Evolutionary conservation across 2,797 vertebrate species (phyloP).

Genomic region (Hydrophis major): DNA sequence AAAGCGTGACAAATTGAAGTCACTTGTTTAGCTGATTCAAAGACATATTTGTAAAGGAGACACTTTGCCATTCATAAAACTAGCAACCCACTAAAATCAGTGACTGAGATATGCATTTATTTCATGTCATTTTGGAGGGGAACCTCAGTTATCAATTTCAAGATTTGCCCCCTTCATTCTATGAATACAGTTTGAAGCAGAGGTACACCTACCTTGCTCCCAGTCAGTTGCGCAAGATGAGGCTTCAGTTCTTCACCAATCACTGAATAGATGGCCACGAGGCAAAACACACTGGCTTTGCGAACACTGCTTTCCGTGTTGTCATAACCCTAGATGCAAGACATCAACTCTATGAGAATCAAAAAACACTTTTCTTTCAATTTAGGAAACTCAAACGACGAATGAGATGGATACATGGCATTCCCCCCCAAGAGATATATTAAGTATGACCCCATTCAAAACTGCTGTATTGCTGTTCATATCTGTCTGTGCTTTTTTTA

Average conservation of each 20-base stretch:
- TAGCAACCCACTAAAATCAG: no score
- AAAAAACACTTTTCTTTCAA: constrained; percentile 15
- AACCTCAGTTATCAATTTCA: neutral
- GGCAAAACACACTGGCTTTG: constrained; percentile 97
- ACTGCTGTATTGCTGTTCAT: neutral
- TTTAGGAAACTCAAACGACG: neutral
- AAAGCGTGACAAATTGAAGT: neutral
- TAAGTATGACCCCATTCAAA: neutral
- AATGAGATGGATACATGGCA: neutral
- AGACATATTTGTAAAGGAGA: neutral
- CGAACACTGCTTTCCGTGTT: constrained; percentile 98
- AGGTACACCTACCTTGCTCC: constrained; percentile 88
- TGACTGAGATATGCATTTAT: neutral
- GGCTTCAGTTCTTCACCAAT: constrained; percentile 98
- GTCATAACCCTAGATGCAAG: constrained; percentile 86
- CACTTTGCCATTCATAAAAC: neutral
- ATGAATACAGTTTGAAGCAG: neutral
- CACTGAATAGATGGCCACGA: constrained; percentile 97
- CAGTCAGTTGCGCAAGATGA: constrained; percentile 93
- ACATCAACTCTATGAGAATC: constrained; percentile 32
- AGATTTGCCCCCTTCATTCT: neutral
- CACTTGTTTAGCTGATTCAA: neutral
- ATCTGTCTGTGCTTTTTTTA: neutral
- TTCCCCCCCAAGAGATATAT: neutral
- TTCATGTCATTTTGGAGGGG: neutral